Base-by-base conservation (phyloP, 2,113 vertebrate genomes). In the Hemichromis elongatus region DNA sequence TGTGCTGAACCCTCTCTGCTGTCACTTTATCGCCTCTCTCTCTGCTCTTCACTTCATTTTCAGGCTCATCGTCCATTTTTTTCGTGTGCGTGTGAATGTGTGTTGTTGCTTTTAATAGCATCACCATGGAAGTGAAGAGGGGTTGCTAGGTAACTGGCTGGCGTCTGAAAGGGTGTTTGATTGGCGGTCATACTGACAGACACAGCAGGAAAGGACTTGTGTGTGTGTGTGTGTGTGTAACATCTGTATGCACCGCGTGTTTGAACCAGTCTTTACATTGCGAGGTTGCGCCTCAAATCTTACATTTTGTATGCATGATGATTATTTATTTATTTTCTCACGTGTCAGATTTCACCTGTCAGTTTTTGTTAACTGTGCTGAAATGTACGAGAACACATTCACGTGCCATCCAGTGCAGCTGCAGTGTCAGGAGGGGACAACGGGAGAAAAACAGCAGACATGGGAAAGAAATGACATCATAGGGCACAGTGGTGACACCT, bases 81-180 rank as follows among this genome's bases (percentile, higher is more conserved):
- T 26, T 87, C 86, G 78, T 87, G 14, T 35, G 21, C 54, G 47
- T 77, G 18, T 16, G 54, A 28, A 42, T 79, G 52, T 73, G 86
- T 83, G 93, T 90, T 89, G 91, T 83, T 88, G 88, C 95, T 94
- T 96, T 96, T 94, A 93, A 95, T 95, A 96, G 95, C 95, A 93
- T 95, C 90, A 73, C 95, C 93, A 94, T 92, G 92, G 95, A 93
- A 95, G 92, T 93, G 93, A 93, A 85, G 89, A 85, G 88, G 75
- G 87, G 96, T 96, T 96, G 95, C 96, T 96, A 95, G 92, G 96
- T 81, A 96, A 96, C 94, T 92, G 92, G 91, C 93, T 91, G 92
- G 96, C 95, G 92, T 96, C 96, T 94, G 90, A 88, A 91, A 90
- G 52, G 86, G 85, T 89, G 86, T 92, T 91, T 93, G 92, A 95